Evolutionary conservation across 1,140 invertebrate species (phyloP), one percentile per base, ranked within the genome.

Genomic region (Drosophila littoralis): DNA sequence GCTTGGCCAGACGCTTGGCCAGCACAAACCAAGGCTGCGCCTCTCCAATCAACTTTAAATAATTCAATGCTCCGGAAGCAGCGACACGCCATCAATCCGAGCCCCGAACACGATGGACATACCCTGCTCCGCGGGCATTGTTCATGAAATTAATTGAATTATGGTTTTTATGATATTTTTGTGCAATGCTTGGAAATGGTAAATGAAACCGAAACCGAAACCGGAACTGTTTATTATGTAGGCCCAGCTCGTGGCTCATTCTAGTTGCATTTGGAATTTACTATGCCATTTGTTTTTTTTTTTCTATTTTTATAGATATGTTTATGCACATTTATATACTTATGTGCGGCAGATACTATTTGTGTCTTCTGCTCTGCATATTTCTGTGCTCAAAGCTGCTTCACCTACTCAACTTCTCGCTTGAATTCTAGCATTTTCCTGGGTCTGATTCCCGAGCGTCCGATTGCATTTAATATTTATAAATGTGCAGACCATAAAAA

Each of bases 11-110:
- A 71, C 84, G 83, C 43, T 67, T 38, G 74, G 42, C 61, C 54
- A 63, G 40, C 55, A 55, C 50, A 51, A 55, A 58, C 69, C 58
- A 81, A 66, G 52, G 60, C 70, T 60, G 74, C 71, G 64, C 69
- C 58, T 79, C 22, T 3, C 22, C 77, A 85, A 88, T 90, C 84
- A 88, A 75, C 73, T 84, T 86, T 84, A 80, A 88, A 84, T 88
- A 84, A 88, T 89, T 73, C 81, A 79, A 82, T 82, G 79, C 67
- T 43, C 68, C 64, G 81, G 60, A 83, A 81, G 66, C 70, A 54
- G 58, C 67, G 12, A 55, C 13, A 46, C 42, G 50, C 50, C 48
- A 55, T 59, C 40, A 51, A 38, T 32, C 36, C 33, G 9, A 73
- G 17, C 33, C 22, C 12, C 42, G 9, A 28, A 28, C 22, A 28